Conservation (phyloP, 2,888 invertebrate genomes). For the Orthonychiurus folsomi region DNA sequence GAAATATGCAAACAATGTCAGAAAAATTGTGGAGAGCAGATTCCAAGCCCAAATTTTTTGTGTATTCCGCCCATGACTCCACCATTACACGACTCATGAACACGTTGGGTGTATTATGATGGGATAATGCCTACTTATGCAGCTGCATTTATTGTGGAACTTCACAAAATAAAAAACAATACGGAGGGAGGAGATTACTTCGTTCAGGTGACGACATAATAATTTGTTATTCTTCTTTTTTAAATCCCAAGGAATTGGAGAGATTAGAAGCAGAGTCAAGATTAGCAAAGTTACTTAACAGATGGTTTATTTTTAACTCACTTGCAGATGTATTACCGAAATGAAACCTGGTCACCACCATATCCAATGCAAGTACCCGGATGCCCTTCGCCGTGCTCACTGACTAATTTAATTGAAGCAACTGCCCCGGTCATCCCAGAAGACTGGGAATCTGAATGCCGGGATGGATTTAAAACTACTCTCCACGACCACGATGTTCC, state of each 20-base stretch:
- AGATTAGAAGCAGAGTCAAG: background rate
- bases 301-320: too few relatives aligned
- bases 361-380: background rate
- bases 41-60: background rate
- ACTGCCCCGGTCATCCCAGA: background rate
- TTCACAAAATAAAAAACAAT: constrained; percentile 7
- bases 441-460: constrained; percentile 4
- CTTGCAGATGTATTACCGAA: background rate
- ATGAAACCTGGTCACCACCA: background rate
- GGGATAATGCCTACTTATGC: constrained; percentile 6
- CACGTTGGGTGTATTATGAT: constrained; percentile 10
- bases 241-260: constrained; percentile 1
- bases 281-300: too few relatives aligned
- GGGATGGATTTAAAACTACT: too few relatives aligned
- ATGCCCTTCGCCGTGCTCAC: background rate
- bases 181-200: background rate
- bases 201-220: background rate
- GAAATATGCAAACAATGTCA: constrained; percentile 4
- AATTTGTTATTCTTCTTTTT: background rate
- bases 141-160: constrained; percentile 11
- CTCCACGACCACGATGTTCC: too few relatives aligned
- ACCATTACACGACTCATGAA: constrained; percentile 2
- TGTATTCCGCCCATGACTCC: constrained; percentile 13
- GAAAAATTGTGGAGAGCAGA: background rate
- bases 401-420: background rate